Base-by-base conservation (phyloP, 2,113 vertebrate species). In the Syngnathus typhle region DNA sequence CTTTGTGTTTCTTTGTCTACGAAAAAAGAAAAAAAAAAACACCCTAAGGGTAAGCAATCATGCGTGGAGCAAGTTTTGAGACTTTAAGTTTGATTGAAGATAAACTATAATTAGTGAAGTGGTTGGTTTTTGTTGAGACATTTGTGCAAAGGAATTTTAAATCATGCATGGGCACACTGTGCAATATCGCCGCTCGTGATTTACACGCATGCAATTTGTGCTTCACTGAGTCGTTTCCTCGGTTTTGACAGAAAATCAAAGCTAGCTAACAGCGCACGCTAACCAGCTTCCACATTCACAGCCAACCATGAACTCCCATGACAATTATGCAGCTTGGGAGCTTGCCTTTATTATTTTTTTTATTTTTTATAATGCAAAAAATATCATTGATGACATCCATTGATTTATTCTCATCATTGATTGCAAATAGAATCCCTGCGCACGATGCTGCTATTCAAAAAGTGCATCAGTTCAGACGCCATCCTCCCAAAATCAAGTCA, bases 391-490 rank as follows among this genome's bases (percentile, higher is more conserved):
- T 32, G 27, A 32, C 27, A 32, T 32, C 27, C 27, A 32, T 32
- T 32, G 27, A 3, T 32, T 32, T 32, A 16, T 60, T 41, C 49
- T 64, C 65, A 60, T 60, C 37, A 11, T 60, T 60, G 11, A 12
- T 60, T 39, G 5, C 18, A 12, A 39, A n/a, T 11, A n/a, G 5
- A 60, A 41, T 21, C 27, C 55, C 55, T 7, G 18, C 59, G 69
- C 38, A 36, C 23, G 74, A 71, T 74, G 75, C 85, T 87, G 62
- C 72, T 79, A 70, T 86, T 88, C 75, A 82, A 68, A 60, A 69
- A 72, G 68, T 75, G 82, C 73, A 84, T 87, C 88, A 82, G 83
- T 84, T 88, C 76, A 68, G 74, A 79, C 68, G 85, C 83, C 82
- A 79, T 70, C 39, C 78, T 82, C 79, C 76, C 74, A 87, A 83